Evolutionary conservation across 2,113 vertebrate genomes (phyloP), one percentile per base, ranked within the genome.

Genomic region (Brevimyrus niger): DNA sequence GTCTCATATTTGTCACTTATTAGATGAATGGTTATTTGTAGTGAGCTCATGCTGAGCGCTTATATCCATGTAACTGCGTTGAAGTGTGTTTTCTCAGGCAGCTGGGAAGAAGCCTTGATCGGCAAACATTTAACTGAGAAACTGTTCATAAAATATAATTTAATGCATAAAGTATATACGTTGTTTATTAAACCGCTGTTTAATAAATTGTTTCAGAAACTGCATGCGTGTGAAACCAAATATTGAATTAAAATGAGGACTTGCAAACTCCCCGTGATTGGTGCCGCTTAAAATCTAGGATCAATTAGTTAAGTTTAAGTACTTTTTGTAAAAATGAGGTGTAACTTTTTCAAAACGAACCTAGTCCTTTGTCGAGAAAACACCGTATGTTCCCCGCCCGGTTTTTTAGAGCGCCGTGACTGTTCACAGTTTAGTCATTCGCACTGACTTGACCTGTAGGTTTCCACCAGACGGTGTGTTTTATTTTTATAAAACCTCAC

Each of bases 381-480:
- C 38, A n/a, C 13, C 15, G 15, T 17, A 38, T 76, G 35, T 38
- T 35, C 69, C n/a, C 31, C 69, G 35, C 31, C 9, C n/a, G 35
- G 3, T 80, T 19, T 80, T 80, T 42, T 19, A 11, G 17, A 42
- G 73, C 38, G 15, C 4, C 15, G 3, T 27, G 65, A 31, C 65
- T 73, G 35, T 87, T 82, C 7, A 61, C 27, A 42, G 50, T 42
- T 19, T 23, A 42, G 35, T 3, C 15, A 61, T 21, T 58, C 19
- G 5, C 35, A 23, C 38, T 61, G 86, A 87, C 82, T 90, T 91
- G 91, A 90, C 88, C 47, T 31, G 91, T 89, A 65, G 73, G 69
- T 92, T 92, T 92, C 90, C 87, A 89, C 87, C 91, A 93, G 93
- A 93, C 92, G 89, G 90, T 83, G 42, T 92, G 92, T 94, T 92